Evolutionary conservation across 2,797 vertebrate genomes (phyloP), one percentile per base, ranked within the genome.

Genomic region (Meriones psammophilus): DNA sequence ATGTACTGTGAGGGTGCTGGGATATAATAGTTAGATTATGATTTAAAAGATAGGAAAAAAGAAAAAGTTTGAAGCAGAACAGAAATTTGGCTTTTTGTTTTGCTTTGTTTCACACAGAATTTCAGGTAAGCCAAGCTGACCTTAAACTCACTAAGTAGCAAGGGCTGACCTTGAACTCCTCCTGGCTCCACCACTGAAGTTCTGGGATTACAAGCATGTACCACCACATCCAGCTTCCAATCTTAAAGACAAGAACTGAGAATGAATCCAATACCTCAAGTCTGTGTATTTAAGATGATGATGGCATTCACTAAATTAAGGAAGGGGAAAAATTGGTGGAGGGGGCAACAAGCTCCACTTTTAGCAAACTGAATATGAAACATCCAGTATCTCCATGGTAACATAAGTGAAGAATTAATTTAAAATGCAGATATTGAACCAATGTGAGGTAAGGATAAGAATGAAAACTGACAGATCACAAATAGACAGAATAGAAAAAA

Each of bases 281-380:
- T 17, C 17, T 85, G 54, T 85, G 18, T 66, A 87, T 94, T 0
- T 62, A 60, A 73, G 13, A 95, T 69, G 73, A 95, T 58, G 64
- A 74, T 26, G 50, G 42, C 36, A 62, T 92, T 94, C 89, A 94
- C 86, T 94, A 86, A 87, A 90, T 33, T 28, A 94, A 93, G 9
- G 60, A 74, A 79, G 8, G 68, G 13, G 30, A 74, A 71, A 81
- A 77, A 68, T 14, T 2, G 17, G 22, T n/a, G 28, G 26, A 26
- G 74, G n/a, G 62, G 22, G 28, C 50, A 50, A 5, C 46, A n/a
- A 95, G 64, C 73, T 64, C 54, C 8, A 62, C 64, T 87, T 78
- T 81, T 74, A 94, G 79, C 73, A 91, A 81, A 86, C 22, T 58
- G 50, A 79, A 58, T 78, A 83, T 22, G 69, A 93, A 94, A 79